Conservation (phyloP, 1,140 invertebrate genomes). For the Macrobrachium rosenbergii region DNA sequence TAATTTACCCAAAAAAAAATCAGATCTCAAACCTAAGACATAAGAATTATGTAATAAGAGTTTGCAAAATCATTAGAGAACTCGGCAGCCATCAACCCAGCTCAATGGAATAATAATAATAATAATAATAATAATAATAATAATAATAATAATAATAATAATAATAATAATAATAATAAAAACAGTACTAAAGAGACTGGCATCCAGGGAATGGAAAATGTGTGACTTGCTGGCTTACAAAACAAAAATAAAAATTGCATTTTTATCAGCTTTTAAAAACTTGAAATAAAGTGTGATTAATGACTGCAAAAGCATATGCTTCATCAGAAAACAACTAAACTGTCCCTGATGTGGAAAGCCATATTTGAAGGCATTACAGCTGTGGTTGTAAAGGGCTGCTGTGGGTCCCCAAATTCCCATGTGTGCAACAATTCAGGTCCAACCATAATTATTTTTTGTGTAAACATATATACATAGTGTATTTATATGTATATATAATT, state of each 20-base stretch:
- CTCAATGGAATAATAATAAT: conserved; percentile 28
- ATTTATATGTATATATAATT: too few relatives aligned
- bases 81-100: conserved; percentile 11
- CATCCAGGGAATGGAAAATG: conserved; percentile 31
- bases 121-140: background rate
- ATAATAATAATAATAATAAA: background rate
- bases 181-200: background rate
- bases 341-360: background rate
- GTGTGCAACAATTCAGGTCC: too few relatives aligned
- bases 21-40: conserved; percentile 54
- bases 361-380: too few relatives aligned
- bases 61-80: conserved; percentile 14
- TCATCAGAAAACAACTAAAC: conserved; percentile 3
- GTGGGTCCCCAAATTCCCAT: too few relatives aligned
- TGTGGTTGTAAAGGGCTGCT: too few relatives aligned
- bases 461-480: too few relatives aligned
- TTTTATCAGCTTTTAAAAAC: background rate
- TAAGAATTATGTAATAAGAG: conserved; percentile 31
- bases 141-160: conserved; percentile 18
- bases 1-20: conserved; percentile 40
- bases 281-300: conserved; percentile 15
- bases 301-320: conserved; percentile 9
- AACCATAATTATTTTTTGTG: too few relatives aligned
- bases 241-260: conserved; percentile 1
- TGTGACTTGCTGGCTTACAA: background rate